Conservation (phyloP, 2,888 invertebrate species). For the Glaucopsyche alexis region DNA sequence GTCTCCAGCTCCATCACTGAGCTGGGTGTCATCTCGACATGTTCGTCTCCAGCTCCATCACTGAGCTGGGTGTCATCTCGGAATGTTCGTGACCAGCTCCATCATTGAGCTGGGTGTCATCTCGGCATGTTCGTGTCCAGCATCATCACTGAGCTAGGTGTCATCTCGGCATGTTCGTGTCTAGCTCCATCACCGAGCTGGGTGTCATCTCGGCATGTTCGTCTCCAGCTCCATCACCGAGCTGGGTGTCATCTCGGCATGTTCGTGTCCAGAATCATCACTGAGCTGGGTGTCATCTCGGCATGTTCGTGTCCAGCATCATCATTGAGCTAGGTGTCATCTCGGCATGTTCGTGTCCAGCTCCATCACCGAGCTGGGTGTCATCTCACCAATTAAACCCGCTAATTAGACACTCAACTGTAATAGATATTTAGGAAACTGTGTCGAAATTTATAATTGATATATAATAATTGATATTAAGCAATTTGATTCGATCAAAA, state of each 20-base stretch:
- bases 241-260: constrained; percentile 94
- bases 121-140: constrained; percentile 93
- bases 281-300: constrained; percentile 90
- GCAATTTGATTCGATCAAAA: not conserved
- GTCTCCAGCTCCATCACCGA: too few species aligned
- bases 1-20: constrained; percentile 93
- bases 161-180: constrained; percentile 93
- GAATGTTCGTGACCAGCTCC: too few species aligned
- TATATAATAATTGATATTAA: too few species aligned
- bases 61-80: constrained; percentile 90
- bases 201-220: too few species aligned
- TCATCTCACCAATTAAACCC: too few species aligned
- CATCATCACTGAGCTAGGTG: constrained; percentile 91
- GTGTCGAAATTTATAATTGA: too few species aligned
- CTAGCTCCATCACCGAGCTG: constrained; percentile 90
- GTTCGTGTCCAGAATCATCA: constrained; percentile 92
- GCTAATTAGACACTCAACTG: too few species aligned
- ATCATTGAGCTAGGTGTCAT: constrained; percentile 94
- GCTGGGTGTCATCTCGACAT: constrained; percentile 92
- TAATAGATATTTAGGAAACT: too few species aligned
- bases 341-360: constrained; percentile 93
- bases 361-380: constrained; percentile 91
- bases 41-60: constrained; percentile 92
- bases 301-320: constrained; percentile 77
- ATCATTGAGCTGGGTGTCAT: constrained; percentile 95